Conservation (phyloP, 23 tunicate genomes). For the Phallusia fumigata region DNA sequence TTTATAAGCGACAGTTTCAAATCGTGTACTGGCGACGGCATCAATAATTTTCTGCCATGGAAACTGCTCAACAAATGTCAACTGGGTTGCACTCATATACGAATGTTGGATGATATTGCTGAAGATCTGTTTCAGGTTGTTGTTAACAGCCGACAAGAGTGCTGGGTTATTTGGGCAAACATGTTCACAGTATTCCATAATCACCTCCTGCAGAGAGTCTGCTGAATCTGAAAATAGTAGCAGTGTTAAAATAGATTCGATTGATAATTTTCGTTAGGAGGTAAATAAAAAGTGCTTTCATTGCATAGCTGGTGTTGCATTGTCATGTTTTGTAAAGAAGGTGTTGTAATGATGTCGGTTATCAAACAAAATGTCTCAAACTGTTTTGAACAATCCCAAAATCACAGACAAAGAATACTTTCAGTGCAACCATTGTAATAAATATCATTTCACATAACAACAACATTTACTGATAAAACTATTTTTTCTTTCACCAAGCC, state of each 20-base stretch:
- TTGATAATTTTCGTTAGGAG: no score
- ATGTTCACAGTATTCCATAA: conserved; percentile 24
- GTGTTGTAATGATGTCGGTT: no score
- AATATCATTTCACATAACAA: no score
- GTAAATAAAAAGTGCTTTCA: no score
- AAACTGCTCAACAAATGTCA: conserved; percentile 25
- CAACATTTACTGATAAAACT: no score
- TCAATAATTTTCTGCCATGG: conserved; percentile 44
- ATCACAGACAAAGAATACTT: no score
- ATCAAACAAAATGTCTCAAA: no score
- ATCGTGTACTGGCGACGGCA: conserved; percentile 35
- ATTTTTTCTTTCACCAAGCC: no score
- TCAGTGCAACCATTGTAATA: no score
- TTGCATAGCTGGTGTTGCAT: no score
- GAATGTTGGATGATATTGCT: not conserved
- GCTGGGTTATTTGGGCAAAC: conserved; percentile 27
- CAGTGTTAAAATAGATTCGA: not conserved
- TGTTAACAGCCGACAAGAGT: not conserved
- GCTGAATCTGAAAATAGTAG: not conserved
- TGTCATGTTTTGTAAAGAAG: no score
- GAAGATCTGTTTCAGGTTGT: not conserved
- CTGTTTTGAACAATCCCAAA: no score
- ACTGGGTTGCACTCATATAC: not conserved
- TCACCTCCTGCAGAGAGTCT: not conserved
- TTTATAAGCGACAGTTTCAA: conserved; percentile 15